Evolutionary conservation across 2,888 invertebrate species (phyloP), one percentile per base, ranked within the genome.

Genomic region (Sisyra terminalis): DNA sequence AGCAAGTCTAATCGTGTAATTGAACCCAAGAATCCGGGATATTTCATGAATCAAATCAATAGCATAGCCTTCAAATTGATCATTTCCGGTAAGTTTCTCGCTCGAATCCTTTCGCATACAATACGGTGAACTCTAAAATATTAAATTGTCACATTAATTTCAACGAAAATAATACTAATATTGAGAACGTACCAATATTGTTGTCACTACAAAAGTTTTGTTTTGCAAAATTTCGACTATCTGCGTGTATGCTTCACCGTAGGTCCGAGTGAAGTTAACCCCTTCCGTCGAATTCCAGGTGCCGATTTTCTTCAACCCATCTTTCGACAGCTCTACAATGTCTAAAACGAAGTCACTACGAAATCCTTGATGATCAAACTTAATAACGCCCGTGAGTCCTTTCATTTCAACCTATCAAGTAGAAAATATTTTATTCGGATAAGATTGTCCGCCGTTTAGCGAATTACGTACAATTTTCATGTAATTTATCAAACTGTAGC

Each of bases 1-100:
- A 43, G 87, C 88, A 47, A 88, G 65, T 53, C 79, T 76, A 59
- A 89, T 83, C 53, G 82, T 83, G 61, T 87, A 89, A 67, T 86
- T 87, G 65, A 89, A 89, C 48, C 86, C 86, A 52, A 88, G 70
- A 48, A 84, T 73, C 56, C 75, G 75, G 40, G 94, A 82, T 63
- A 97, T 89, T 66, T 93, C 90, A 57, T 85, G 75, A 56, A 96
- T 83, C 47, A 97, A 69, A 68, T 97, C 96, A 48, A 97, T 80
- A 49, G 85, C 89, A 66, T 93, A 97, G 29, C 93, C 93, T 61
- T 93, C 92, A 61, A 84, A 93, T 55, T 87, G 87, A 52, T 88
- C 87, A 63, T 93, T 93, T 31, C 92, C 93, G 4, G 75, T 74
- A 40, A 92, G 67, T 47, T 81, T 80, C 52, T 82, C 80, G 52